A percentile compares a stretch with the other conserved stretches of the same genome.
phyloP scores from a whole-genome alignment of 2,888 invertebrate species.

The Unio pictorum region DNA sequence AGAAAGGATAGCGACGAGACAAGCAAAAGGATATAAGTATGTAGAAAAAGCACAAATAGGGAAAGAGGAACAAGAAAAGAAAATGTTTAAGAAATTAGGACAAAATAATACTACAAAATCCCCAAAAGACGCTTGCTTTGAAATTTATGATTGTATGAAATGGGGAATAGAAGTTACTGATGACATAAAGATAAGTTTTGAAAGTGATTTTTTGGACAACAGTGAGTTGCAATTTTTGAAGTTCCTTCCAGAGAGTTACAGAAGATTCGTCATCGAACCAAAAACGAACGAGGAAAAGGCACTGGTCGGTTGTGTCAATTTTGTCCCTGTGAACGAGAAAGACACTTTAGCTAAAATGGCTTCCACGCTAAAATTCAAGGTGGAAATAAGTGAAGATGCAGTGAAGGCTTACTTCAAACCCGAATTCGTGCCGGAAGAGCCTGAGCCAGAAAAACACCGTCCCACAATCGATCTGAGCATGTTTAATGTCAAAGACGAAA shows the following conservation, averaged over 20 bases:
- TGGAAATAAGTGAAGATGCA: slow-evolving; percentile 53
- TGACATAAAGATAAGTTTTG: slow-evolving; percentile 43
- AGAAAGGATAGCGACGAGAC: slow-evolving; percentile 40
- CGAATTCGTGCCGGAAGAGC: slow-evolving; percentile 52
- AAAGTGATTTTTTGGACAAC: slow-evolving; percentile 52
- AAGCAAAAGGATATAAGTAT: slow-evolving; percentile 44
- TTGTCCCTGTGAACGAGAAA: slow-evolving; percentile 40
- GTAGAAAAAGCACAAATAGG: slow-evolving; percentile 33
- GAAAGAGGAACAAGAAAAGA: slow-evolving; percentile 29
- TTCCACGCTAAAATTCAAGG: slow-evolving; percentile 47
- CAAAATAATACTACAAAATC: slow-evolving; percentile 15
- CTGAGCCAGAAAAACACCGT: slow-evolving; percentile 49
- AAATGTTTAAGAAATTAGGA: slow-evolving; percentile 13
- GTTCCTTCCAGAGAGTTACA: slow-evolving; percentile 61
- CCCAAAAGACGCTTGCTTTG: slow-evolving; percentile 37
- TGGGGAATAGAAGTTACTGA: slow-evolving; percentile 53
- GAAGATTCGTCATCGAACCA: slow-evolving; percentile 63
- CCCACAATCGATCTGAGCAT: slow-evolving; percentile 41
- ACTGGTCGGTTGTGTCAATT: slow-evolving; percentile 47
- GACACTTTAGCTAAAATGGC: slow-evolving; percentile 38
- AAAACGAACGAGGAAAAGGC: slow-evolving; percentile 46
- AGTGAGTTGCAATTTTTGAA: slow-evolving; percentile 54
- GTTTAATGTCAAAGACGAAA: slow-evolving; percentile 39
- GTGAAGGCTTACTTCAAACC: slow-evolving; percentile 58
- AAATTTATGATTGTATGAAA: slow-evolving; percentile 55